Percentiles rank a stretch among this genome's conserved stretches.
phyloP scores from a whole-genome alignment of 2,113 vertebrate genomes.

The Synodontis membranacea region DNA sequence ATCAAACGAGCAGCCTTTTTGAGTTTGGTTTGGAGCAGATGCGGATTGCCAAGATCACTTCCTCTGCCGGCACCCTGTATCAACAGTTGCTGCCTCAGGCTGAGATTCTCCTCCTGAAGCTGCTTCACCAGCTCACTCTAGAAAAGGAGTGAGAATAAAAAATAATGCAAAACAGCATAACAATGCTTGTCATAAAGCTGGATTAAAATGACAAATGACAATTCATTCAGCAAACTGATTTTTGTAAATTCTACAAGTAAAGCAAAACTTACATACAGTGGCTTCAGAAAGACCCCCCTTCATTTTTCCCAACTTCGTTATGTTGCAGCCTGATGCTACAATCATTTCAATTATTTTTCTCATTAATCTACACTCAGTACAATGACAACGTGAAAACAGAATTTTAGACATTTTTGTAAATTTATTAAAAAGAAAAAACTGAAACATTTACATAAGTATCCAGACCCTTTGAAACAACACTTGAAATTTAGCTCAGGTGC shows the following conservation, averaged over 20 bases:
- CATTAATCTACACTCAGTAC: no score
- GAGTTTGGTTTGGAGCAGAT: constrained; percentile 69
- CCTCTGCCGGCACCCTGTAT: not conserved
- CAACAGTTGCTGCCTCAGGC: constrained; percentile 56
- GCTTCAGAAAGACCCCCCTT: no score
- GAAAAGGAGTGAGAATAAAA: not conserved
- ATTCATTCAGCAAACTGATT: not conserved
- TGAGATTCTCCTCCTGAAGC: constrained; percentile 57
- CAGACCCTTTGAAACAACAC: no score
- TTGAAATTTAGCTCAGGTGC: no score
- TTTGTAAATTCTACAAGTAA: not conserved
- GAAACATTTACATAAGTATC: no score
- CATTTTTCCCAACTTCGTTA: no score
- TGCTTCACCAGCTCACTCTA: constrained; percentile 61
- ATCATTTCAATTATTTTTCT: no score
- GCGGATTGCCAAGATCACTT: constrained; percentile 3
- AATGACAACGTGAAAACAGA: no score
- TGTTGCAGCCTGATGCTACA: no score
- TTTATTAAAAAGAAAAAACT: no score
- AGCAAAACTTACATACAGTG: not conserved
- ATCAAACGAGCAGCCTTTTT: constrained; percentile 76
- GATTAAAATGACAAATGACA: not conserved
- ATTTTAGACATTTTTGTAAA: no score
- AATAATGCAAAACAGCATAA: not conserved
- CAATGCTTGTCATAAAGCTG: not conserved